Evolutionary conservation across 2,113 vertebrate species (phyloP).

Genomic region (Tauraco erythrolophus): DNA sequence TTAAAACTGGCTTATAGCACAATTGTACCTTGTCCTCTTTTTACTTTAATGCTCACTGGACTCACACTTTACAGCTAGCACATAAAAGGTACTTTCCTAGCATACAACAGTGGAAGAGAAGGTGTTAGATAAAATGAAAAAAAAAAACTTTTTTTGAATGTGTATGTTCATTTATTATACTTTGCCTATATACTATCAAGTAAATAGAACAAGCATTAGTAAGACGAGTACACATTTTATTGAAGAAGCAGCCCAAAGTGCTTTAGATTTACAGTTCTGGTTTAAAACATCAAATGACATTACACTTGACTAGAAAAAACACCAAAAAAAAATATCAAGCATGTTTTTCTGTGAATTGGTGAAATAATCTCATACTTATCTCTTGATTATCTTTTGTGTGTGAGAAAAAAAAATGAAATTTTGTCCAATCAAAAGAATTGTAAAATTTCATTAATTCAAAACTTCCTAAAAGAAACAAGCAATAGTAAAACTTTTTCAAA

Average conservation of each 20-base stretch:
- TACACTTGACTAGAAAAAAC: background rate
- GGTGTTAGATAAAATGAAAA: background rate
- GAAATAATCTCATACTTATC: background rate
- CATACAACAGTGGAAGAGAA: background rate
- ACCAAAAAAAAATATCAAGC: background rate
- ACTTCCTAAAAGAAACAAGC: background rate
- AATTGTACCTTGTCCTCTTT: background rate
- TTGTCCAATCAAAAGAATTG: background rate
- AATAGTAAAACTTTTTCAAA: background rate
- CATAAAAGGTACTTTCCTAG: background rate
- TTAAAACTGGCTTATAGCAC: background rate
- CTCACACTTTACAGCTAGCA: background rate
- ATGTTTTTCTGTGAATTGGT: background rate
- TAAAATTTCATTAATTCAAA: background rate
- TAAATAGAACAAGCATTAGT: background rate
- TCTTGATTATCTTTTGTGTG: background rate
- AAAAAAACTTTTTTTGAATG: rapidly evolving
- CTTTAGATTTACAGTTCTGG: background rate
- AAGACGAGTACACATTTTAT: background rate
- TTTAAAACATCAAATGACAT: background rate
- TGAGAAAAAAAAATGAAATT: background rate
- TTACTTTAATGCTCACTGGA: background rate
- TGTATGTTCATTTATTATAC: background rate
- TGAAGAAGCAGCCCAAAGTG: background rate
- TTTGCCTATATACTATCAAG: background rate